Evolutionary conservation across 1,140 invertebrate species (phyloP), one percentile per base, ranked within the genome.

Genomic region (Portunus trituberculatus): DNA sequence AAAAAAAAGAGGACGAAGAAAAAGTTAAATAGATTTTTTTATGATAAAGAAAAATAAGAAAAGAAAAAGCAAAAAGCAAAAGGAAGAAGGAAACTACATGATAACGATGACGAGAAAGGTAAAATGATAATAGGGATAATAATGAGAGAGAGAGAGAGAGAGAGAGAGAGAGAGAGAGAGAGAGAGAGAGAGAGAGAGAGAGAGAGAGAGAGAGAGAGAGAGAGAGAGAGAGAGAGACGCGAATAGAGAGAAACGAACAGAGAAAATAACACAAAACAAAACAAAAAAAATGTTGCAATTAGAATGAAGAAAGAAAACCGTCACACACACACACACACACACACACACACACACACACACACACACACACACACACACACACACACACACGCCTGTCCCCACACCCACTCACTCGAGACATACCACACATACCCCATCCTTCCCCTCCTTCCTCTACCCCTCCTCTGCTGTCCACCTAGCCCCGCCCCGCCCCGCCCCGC

Each of bases 341-440:
- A 25, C 59, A 76, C 59, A 76, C 59, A 76, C 67, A 76, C 67
- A 76, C 52, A 76, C 67, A 76, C 67, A 76, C 67, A 76, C 67
- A 76, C 67, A 76, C 67, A 76, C 67, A 76, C 67, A 76, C 20
- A 76, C 67, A 76, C 20, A n/a, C 25, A 76, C 67, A 76, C 67
- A 76, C 67, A 76, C 67, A 76, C 20, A 25, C 67, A 76, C 67
- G 12, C 52, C 52, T 59, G 52, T 59, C 52, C 20, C 52, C 52
- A 59, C 52, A 59, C 52, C 52, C 52, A 59, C 52, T 59, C 52
- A 59, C 52, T 20, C 52, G 20, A 59, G 8, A 59, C 16, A 76
- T 76, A 76, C 67, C 67, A 76, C 67, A 76, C 67, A 76, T 76
- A 76, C 16, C 67, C 67, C 20, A 25, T 20, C 67, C 25, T 7